Conservation (phyloP, 2,888 invertebrate species). For the Hydrotaea diabolus region DNA sequence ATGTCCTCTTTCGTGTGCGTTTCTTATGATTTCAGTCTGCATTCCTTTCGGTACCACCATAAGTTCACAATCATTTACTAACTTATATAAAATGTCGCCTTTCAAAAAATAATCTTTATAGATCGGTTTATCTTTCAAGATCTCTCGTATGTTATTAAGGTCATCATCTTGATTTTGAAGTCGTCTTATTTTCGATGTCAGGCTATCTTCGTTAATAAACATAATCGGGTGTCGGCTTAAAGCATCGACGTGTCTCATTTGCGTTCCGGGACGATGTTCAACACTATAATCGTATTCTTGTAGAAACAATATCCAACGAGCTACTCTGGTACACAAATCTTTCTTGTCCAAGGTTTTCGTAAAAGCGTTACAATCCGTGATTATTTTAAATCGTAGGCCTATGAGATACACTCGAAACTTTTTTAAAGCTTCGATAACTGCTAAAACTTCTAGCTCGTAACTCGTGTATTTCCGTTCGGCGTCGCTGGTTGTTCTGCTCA, state of each 20-base stretch:
- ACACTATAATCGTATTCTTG: conserved; percentile 69
- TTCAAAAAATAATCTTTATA: conserved; percentile 42
- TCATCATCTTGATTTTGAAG: conserved; percentile 59
- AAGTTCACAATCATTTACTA: conserved; percentile 45
- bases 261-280: conserved; percentile 65
- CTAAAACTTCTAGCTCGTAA: conserved; percentile 71
- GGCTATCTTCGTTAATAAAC: conserved; percentile 35
- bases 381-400: conserved; percentile 52
- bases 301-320: conserved; percentile 68
- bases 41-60: conserved; percentile 53
- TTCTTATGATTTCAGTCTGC: conserved; percentile 47
- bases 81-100: conserved; percentile 49
- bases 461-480: conserved; percentile 46
- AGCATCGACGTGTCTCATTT: conserved; percentile 61
- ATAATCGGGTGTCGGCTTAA: conserved; percentile 64
- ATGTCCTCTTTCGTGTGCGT: conserved; percentile 50
- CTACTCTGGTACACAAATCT: conserved; percentile 65
- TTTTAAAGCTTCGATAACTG: conserved; percentile 69
- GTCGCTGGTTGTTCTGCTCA: conserved; percentile 61
- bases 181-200: conserved; percentile 44
- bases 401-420: conserved; percentile 70
- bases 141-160: conserved; percentile 53
- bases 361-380: conserved; percentile 65
- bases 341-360: conserved; percentile 61
- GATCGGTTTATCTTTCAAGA: conserved; percentile 26